Conservation (phyloP, 1,140 invertebrate genomes). For the Eumeta japonica region DNA sequence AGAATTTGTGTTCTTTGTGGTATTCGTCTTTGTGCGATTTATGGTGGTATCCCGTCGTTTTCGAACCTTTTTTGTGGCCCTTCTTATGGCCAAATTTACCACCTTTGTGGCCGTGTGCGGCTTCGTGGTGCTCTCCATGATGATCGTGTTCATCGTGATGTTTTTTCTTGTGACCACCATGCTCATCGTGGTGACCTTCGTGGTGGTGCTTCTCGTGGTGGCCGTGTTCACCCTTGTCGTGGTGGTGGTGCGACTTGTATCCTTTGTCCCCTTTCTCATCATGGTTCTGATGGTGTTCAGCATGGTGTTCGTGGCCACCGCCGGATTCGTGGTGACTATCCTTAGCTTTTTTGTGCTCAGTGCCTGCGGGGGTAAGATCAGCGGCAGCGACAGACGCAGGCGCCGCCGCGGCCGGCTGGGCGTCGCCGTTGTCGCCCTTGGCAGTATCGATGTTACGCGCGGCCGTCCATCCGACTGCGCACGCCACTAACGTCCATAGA, state of each 20-base stretch:
- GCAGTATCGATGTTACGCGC: slow-evolving; percentile 28
- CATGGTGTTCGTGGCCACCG: slow-evolving; percentile 64
- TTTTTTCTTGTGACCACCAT: slow-evolving; percentile 73
- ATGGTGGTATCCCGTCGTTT: slow-evolving; percentile 75
- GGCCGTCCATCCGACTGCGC: slow-evolving; percentile 20
- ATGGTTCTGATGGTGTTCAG: slow-evolving; percentile 63
- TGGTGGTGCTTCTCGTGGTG: slow-evolving; percentile 72
- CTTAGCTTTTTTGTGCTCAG: slow-evolving; percentile 52
- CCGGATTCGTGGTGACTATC: slow-evolving; percentile 60
- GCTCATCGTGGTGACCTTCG: slow-evolving; percentile 69
- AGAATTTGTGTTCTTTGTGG: slow-evolving; percentile 81
- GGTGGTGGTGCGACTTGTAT: slow-evolving; percentile 66
- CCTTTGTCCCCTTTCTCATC: slow-evolving; percentile 69
- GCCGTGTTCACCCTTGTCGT: slow-evolving; percentile 68
- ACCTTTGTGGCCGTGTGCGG: slow-evolving; percentile 72
- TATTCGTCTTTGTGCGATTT: slow-evolving; percentile 80
- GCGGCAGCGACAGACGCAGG: slow-evolving; percentile 6
- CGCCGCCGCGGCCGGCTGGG: slow-evolving; percentile 4
- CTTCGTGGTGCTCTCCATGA: slow-evolving; percentile 70
- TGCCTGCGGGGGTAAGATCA: slow-evolving; percentile 27
- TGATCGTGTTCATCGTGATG: slow-evolving; percentile 71
- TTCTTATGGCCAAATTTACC: slow-evolving; percentile 75
- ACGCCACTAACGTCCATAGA: slow-evolving; percentile 22
- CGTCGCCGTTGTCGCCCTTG: slow-evolving; percentile 21
- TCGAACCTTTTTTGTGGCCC: slow-evolving; percentile 73